Base-by-base conservation (phyloP, 2,888 invertebrate species). In the Drosophila conformis region DNA sequence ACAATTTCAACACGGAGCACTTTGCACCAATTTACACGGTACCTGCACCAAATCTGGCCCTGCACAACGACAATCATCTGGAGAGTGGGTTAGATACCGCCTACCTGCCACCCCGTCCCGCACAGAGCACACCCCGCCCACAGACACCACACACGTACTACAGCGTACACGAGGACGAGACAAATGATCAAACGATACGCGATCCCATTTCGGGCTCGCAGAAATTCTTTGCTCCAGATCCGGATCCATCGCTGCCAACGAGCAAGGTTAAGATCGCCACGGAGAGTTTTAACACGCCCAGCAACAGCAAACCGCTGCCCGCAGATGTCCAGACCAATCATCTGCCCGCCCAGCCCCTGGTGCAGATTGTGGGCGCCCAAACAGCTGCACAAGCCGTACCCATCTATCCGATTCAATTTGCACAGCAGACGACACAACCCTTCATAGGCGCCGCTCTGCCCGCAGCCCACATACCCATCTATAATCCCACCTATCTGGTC, bases 1-100 rank as follows among this genome's bases (percentile, higher is more conserved):
- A 80, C 51, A 90, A 88, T 69, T 91, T 91, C 95, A 97, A 98
- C 94, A 97, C 97, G 85, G 98, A 98, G 94, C 97, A 98, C 94
- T 98, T 95, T 90, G 96, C 96, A 82, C 97, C 97, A 3, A 97
- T 97, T 91, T 97, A 97, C 93, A 97, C 97, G 13, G 97, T 97
- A 78, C 97, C 97, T 89, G 97, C 97, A 31, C 97, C 97, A 11
- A 97, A 97, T 94, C 94, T 97, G 48, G 83, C 80, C 52, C 67
- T 90, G 53, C 90, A 91, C 72, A 90, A 91, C 70, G 91, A 91
- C 67, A 93, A 93, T 76, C 92, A 93, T 66, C 79, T 92, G 52
- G 92, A 87, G 61, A 84, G 91, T 18, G 91, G 89, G 35, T 40
- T 76, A 21, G 81, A 85, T 71, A 69, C 83, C n/a, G 85, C 87